Evolutionary conservation across 2,888 invertebrate species (phyloP), one percentile per base, ranked within the genome.

Genomic region (Mamestra brassicae): DNA sequence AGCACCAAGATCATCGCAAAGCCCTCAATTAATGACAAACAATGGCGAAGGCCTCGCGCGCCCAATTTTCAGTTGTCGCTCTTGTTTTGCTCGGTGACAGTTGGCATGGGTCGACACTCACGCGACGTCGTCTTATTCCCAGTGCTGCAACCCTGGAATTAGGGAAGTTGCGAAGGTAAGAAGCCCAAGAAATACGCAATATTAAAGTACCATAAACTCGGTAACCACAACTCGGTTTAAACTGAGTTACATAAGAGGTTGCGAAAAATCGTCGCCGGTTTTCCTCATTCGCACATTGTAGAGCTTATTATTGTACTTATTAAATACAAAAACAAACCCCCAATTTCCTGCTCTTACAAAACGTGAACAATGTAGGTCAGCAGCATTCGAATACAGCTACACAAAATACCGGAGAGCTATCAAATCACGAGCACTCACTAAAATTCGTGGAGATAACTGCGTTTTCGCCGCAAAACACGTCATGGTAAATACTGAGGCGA

Each of bases 1-100:
- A 91, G 90, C 90, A 87, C 92, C 87, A 93, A 95, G 95, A 95
- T 95, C 95, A 95, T 95, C 91, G 93, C 93, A 94, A 95, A 95
- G 93, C 95, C 93, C 92, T 93, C 95, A 95, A 96, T 96, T 96
- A 96, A 95, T 95, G 95, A 92, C 94, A 94, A 95, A 94, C 94
- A 95, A 93, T 91, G 92, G 89, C 90, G 82, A 85, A 89, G 89
- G 89, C 88, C 91, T 94, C 91, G 91, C 89, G 92, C 92, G 89
- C 90, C 93, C 95, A 95, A 95, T 96, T 95, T 96, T 94, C 94
- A 94, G 92, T 94, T 95, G 95, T 95, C 96, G 91, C 91, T 92
- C 90, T 91, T 92, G 92, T 94, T 96, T 95, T 95, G 90, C 87
- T 76, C 89, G 85, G 91, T 95, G 95, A 95, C 95, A 95, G 94